These are phyloP conservation scores for Hestina assimilis DNA, from an alignment of 1,140 invertebrate genomes.

Conservation along the genomic window DNA sequence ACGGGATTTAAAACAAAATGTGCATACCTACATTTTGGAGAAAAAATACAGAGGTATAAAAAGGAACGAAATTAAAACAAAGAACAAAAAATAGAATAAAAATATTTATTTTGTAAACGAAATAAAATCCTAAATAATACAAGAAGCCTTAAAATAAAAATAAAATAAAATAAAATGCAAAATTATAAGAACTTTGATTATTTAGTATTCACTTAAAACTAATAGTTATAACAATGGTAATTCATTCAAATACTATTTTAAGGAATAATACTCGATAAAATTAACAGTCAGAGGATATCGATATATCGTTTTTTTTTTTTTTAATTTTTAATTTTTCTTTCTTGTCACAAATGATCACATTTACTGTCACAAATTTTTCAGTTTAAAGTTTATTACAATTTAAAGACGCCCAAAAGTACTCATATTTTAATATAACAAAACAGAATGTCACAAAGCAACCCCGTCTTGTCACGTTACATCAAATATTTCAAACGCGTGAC, in stretches of 20 bases:
- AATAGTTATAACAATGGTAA: slow-evolving; percentile 5
- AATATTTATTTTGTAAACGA: slow-evolving; percentile 56
- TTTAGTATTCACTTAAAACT: background rate
- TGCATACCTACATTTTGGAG: slow-evolving; percentile 6
- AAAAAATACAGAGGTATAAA: slow-evolving; percentile 1
- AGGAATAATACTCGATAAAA: slow-evolving; percentile 15
- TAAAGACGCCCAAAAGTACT: no score
- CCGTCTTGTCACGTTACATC: no score
- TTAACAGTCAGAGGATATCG: no score
- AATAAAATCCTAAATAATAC: slow-evolving; percentile 56
- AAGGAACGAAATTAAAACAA: slow-evolving; percentile 32
- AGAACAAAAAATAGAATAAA: slow-evolving; percentile 42
- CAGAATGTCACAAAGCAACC: no score
- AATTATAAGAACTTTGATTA: slow-evolving; percentile 2
- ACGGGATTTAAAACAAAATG: background rate
- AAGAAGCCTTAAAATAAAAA: slow-evolving; percentile 46
- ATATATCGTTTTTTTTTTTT: no score
- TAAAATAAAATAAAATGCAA: no score
- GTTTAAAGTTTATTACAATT: no score
- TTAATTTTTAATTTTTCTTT: no score
- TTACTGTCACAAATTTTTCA: no score
- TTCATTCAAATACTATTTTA: slow-evolving; percentile 6
- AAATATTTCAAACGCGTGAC: no score
- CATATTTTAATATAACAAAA: no score
- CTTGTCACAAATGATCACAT: no score